Conservation (phyloP, 2,113 vertebrate species). For the Sinocyclocheilus rhinocerous region DNA sequence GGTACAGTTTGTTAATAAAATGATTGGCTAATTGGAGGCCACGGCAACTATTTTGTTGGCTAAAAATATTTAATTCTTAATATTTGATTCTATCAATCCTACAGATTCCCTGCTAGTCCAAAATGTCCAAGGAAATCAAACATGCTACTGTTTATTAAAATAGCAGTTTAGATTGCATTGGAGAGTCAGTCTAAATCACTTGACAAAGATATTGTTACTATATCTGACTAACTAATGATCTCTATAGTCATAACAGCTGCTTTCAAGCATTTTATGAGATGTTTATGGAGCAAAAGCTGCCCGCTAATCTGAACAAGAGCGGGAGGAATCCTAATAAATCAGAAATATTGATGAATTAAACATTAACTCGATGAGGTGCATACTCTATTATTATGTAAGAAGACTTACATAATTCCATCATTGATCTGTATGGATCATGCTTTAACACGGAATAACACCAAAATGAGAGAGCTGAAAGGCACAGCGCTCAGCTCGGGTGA, state of each 20-base stretch:
- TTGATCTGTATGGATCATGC: constrained; percentile 1
- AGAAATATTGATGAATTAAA: not conserved
- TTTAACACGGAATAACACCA: not conserved
- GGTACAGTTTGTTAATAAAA: too few relatives aligned
- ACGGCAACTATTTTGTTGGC: too few relatives aligned
- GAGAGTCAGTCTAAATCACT: not conserved
- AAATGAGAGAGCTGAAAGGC: not conserved
- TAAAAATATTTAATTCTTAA: too few relatives aligned
- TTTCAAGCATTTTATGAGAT: not conserved
- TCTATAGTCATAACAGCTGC: not conserved
- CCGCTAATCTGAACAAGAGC: not conserved
- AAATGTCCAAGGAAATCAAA: too few relatives aligned
- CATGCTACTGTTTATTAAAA: too few relatives aligned
- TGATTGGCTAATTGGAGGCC: too few relatives aligned
- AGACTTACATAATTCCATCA: constrained; percentile 13
- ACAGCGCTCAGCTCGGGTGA: not conserved
- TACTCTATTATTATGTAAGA: not conserved
- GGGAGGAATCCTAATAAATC: not conserved
- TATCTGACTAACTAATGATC: not conserved
- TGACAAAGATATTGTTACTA: not conserved
- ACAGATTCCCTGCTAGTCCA: too few relatives aligned
- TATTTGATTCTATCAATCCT: too few relatives aligned
- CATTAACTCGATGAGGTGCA: not conserved
- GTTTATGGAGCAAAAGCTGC: not conserved
- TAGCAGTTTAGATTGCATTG: too few relatives aligned